Base-by-base conservation (phyloP, 2,113 vertebrate genomes). In the Pteropus alecto region DNA sequence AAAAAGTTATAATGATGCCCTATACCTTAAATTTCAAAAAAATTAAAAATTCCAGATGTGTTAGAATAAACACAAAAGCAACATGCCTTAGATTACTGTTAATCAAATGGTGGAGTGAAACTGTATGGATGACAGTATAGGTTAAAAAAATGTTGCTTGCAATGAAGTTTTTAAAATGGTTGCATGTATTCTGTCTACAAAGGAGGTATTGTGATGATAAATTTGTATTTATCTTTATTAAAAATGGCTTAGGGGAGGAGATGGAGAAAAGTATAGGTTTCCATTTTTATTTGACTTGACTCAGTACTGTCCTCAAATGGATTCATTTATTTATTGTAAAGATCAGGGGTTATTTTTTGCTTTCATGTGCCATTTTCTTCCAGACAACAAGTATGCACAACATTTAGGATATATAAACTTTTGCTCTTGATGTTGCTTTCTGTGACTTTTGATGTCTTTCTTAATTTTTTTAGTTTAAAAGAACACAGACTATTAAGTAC, bases 1-100 rank as follows among this genome's bases (percentile, higher is more conserved):
- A 96, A 84, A 90, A 95, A 78, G 43, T 82, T 95, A 33, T 77
- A 54, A 68, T 73, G 61, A 87, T 74, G 58, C n/a, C 30, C 21
- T 78, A 2, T 95, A 67, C 38, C 51, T 73, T 79, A 95, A 73
- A 30, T 81, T 24, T 63, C 38, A 85, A 24, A 90, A 51, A 56
- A 70, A 77, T 63, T 76, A 68, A 95, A 4, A 81, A 85, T 41
- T n/a, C 14, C 63, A 56, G 35, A 2, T 77, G 7, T 81, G 16
- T 54, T 87, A 82, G 41, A 70, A 7, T 58, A 74, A 92, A 89
- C 41, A 93, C 70, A 92, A 41, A 74, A 92, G 46, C 68, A 35
- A 35, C 33, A 24, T 12, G 7, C 30, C 24, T 70, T 61, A 67
- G 74, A 38, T 61, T 90, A 13, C 48, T 70, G 92, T 90, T 93